phyloP scores from a whole-genome alignment of 2,113 vertebrate species.

The Sinocyclocheilus rhinocerous region DNA sequence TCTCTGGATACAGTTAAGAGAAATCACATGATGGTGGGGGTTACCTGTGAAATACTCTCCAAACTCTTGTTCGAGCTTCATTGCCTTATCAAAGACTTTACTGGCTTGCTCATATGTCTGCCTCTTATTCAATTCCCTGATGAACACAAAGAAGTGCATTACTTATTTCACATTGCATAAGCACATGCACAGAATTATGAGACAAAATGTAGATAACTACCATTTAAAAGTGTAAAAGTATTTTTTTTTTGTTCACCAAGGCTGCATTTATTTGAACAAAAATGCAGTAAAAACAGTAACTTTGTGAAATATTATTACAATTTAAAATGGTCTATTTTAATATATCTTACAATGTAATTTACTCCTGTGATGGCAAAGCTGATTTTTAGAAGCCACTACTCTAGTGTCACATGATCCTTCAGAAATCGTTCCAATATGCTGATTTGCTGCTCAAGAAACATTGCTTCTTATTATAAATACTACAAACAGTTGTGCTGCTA shows the following conservation, averaged over 20 bases:
- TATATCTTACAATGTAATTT: background rate
- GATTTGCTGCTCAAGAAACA: background rate
- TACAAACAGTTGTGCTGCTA: background rate
- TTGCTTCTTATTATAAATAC: background rate
- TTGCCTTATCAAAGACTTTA: slow-evolving; percentile 98
- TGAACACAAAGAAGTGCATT: slow-evolving; percentile 32
- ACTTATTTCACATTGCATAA: background rate
- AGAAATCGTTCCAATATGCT: background rate
- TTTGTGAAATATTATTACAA: background rate
- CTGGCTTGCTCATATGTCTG: slow-evolving; percentile 98
- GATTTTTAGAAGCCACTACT: background rate
- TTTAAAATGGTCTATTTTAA: background rate
- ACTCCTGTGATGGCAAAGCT: background rate
- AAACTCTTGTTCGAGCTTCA: slow-evolving; percentile 98
- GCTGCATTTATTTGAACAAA: background rate
- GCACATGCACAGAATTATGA: background rate
- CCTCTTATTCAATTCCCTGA: slow-evolving; percentile 97
- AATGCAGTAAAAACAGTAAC: background rate
- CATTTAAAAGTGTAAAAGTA: background rate
- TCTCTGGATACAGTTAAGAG: background rate
- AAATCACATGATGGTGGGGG: background rate
- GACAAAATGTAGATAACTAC: background rate
- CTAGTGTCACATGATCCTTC: background rate
- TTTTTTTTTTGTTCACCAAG: background rate
- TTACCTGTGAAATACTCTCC: slow-evolving; percentile 98